Conservation (phyloP, 1,140 invertebrate genomes). For the Solen grandis region DNA sequence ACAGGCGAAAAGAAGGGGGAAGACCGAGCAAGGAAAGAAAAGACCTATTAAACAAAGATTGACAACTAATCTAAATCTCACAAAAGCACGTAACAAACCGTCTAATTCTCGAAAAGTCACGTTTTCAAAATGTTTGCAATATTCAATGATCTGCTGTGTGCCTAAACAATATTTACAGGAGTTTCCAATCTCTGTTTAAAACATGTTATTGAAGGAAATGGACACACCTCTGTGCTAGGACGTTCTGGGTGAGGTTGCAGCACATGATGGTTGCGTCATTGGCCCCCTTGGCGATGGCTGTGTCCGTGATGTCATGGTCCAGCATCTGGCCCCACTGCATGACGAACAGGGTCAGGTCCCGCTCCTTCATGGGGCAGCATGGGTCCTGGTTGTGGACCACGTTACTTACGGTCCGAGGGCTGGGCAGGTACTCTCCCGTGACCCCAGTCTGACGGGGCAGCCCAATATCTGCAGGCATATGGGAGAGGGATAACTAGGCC, state of each 20-base stretch:
- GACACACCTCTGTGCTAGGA: slow-evolving; percentile 42
- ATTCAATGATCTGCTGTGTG: no score
- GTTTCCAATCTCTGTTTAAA: no score
- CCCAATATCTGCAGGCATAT: slow-evolving; percentile 36
- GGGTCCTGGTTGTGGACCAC: slow-evolving; percentile 43
- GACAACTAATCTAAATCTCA: no score
- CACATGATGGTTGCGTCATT: slow-evolving; percentile 50
- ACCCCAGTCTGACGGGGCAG: slow-evolving; percentile 46
- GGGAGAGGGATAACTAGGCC: not conserved
- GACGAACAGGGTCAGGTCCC: slow-evolving; percentile 39
- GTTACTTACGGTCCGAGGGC: slow-evolving; percentile 54
- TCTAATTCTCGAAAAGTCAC: no score
- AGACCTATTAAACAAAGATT: no score
- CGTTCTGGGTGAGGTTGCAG: slow-evolving; percentile 40
- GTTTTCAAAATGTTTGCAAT: no score
- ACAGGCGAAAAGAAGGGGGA: no score
- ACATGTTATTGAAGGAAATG: no score
- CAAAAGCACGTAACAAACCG: no score
- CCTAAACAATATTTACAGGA: no score
- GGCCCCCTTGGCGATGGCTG: slow-evolving; percentile 71
- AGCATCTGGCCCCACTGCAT: slow-evolving; percentile 59
- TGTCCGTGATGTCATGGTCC: slow-evolving; percentile 54
- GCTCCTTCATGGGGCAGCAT: slow-evolving; percentile 35
- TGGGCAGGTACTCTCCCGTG: slow-evolving; percentile 52
- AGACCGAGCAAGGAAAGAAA: no score